Percentiles rank a stretch among this genome's conserved stretches.
Evolutionary conservation across 2,797 vertebrate species (phyloP).

Genomic region (Siniperca obscura): DNA sequence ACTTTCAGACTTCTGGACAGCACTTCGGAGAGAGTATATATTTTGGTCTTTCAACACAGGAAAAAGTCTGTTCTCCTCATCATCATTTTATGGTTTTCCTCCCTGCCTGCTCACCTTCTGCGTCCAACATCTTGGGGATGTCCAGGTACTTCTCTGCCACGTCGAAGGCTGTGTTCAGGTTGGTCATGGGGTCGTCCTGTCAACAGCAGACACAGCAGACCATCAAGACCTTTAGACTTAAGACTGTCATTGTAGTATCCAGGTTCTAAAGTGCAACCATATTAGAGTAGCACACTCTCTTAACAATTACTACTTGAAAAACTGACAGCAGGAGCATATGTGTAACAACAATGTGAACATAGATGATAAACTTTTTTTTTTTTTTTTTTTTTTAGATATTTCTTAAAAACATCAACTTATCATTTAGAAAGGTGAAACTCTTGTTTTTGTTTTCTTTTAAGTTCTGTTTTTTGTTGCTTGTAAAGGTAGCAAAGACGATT

Average conservation of each 20-base stretch:
- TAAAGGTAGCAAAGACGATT: background rate
- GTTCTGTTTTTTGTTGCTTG: background rate
- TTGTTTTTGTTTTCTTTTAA: background rate
- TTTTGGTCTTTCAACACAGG: conserved; percentile 13
- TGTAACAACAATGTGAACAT: background rate
- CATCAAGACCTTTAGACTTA: background rate
- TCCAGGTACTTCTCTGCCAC: conserved; percentile 95
- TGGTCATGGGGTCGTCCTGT: conserved; percentile 95
- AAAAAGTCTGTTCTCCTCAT: conserved; percentile 11
- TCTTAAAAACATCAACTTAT: background rate
- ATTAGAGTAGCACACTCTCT: background rate
- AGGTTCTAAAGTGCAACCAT: background rate
- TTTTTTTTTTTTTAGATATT: background rate
- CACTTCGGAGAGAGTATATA: background rate
- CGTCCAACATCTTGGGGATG: conserved; percentile 98
- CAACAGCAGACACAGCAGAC: conserved; percentile 43
- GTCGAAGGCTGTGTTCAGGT: conserved; percentile 95
- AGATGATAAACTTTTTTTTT: background rate
- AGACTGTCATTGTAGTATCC: background rate
- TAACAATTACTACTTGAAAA: background rate
- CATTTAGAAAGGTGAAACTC: background rate
- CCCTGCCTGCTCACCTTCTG: conserved; percentile 88
- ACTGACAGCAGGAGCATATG: background rate
- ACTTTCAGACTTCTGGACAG: background rate
- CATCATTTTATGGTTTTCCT: background rate